phyloP scores from a whole-genome alignment of 2,113 vertebrate species.

The Tor tambroides region DNA sequence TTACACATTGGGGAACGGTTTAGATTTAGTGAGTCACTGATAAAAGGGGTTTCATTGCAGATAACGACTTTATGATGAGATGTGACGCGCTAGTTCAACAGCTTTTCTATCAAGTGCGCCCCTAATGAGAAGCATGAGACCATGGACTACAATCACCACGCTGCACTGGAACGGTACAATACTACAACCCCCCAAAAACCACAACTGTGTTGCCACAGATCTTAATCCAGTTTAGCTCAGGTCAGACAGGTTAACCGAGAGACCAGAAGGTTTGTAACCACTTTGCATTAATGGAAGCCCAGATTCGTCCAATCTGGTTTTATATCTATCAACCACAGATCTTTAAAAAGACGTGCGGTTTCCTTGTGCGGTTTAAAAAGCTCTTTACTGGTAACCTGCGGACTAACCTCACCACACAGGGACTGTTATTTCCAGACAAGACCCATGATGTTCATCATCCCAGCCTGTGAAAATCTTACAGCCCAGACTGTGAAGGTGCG shows the following conservation, averaged over 20 bases:
- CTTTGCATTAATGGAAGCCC: neutral
- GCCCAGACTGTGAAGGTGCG: neutral
- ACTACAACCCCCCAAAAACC: conserved; percentile 31
- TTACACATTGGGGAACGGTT: conserved; percentile 79
- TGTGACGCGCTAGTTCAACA: conserved; percentile 70
- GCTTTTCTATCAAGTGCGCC: conserved; percentile 69
- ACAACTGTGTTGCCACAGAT: conserved; percentile 9
- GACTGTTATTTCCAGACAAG: conserved; percentile 18
- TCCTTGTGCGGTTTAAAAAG: conserved; percentile 23
- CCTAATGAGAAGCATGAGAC: conserved; percentile 75
- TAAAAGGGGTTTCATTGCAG: conserved; percentile 71
- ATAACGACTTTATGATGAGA: conserved; percentile 75
- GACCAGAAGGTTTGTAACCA: conserved; percentile 26
- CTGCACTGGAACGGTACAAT: neutral
- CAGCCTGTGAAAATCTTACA: neutral
- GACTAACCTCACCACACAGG: conserved; percentile 30
- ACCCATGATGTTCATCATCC: neutral
- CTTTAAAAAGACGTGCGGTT: conserved; percentile 20
- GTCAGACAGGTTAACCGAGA: conserved; percentile 8
- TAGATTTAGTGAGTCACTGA: conserved; percentile 75
- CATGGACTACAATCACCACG: conserved; percentile 40
- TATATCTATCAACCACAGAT: conserved; percentile 25
- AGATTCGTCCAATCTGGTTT: conserved; percentile 14
- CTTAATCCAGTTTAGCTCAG: conserved; percentile 8
- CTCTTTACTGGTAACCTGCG: conserved; percentile 28